Base-by-base conservation (phyloP, 2,888 invertebrate genomes). In the Lasius platythorax region DNA sequence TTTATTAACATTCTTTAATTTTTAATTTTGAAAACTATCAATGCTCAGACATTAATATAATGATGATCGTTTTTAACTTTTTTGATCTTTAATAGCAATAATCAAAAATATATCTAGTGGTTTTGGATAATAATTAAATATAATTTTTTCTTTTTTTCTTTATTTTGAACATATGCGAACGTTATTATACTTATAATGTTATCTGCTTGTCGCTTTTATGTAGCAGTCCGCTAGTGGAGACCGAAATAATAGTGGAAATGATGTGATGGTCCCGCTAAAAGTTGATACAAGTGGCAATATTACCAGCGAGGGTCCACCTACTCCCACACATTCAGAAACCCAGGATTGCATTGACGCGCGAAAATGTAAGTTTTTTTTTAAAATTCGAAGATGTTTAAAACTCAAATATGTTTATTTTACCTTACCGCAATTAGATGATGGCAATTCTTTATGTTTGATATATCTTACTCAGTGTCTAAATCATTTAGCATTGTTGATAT, bases 321-420 rank as follows among this genome's bases (percentile, higher is more conserved):
- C 97, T 89, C 97, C 97, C n/a, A 97, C 97, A 90, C 97, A 97
- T 95, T 97, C 97, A 90, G 96, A 97, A 96, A 97, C 96, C 94
- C 96, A 96, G 93, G 96, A 96, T 94, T 96, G 96, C 94, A 95
- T 96, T 85, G 96, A 96, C 91, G 96, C 96, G 91, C 95, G 96
- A 92, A 97, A 97, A 95, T 95, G 97, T 97, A 95, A 96, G 96
- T 85, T 4, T n/a, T 50, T 11, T 9, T 63, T 50, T 40, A 4
- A 46, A 33, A 15, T 6, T 58, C 15, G 15, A 72, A 18, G 46
- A 76, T 76, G 23, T 12, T 66, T 53, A 30, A 50, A 50, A 50
- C 6, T 18, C 3, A 50, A 50, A 50, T 8, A n/a, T 50, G 8
- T 50, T 50, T 6, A 46, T 50, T 50, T 50, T 50, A 50, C 0